phyloP scores from a whole-genome alignment of 2,113 vertebrate species.

The Garra rufa region DNA sequence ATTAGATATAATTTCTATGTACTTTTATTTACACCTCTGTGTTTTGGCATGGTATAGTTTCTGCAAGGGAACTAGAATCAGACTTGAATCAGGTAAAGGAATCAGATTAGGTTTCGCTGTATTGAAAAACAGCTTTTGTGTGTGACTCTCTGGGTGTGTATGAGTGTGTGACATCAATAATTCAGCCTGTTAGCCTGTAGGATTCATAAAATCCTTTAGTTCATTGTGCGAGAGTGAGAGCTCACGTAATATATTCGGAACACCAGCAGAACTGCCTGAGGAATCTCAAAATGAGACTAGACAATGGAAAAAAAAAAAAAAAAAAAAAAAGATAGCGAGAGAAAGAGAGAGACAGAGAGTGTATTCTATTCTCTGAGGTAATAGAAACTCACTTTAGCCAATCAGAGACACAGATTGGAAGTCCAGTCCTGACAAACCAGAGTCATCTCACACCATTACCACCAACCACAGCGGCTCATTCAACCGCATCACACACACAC shows the following conservation, averaged over 20 bases:
- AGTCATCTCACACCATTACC: slow-evolving; percentile 33
- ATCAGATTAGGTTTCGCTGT: slow-evolving; percentile 15
- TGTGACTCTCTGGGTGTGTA: slow-evolving; percentile 19
- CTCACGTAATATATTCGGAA: slow-evolving; percentile 41
- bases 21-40: background rate
- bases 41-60: background rate
- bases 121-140: slow-evolving; percentile 1
- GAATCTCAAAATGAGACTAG: slow-evolving; percentile 5
- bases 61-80: background rate
- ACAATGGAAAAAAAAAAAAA: background rate
- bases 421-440: slow-evolving; percentile 25
- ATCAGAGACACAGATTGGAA: slow-evolving; percentile 35
- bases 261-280: slow-evolving; percentile 31
- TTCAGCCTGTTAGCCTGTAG: slow-evolving; percentile 48
- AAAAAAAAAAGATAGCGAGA: background rate
- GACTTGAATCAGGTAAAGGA: background rate
- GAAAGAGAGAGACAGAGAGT: background rate
- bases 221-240: slow-evolving; percentile 7
- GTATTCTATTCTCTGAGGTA: slow-evolving; percentile 33
- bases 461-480: slow-evolving; percentile 6
- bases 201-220: slow-evolving; percentile 44
- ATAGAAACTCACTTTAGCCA: slow-evolving; percentile 38
- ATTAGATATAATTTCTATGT: background rate
- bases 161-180: slow-evolving; percentile 27
- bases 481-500: background rate